Percentiles rank a stretch among this genome's conserved stretches.
phyloP scores from a whole-genome alignment of 2,888 invertebrate species.

The Cheilosia pagana region DNA sequence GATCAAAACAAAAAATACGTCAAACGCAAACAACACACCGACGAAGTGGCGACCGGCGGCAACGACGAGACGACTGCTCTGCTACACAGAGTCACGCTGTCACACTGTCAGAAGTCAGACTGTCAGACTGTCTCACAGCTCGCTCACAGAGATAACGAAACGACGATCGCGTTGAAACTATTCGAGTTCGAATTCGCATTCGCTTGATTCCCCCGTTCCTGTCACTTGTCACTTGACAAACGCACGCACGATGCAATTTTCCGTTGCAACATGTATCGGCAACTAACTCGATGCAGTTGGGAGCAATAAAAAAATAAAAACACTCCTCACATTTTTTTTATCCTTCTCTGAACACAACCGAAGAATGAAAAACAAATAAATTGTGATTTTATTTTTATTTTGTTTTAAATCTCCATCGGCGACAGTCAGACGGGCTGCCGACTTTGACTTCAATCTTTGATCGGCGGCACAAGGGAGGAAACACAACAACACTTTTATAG shows the following conservation, averaged over 20 bases:
- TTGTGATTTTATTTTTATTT: conserved; percentile 35
- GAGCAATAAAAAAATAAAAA: conserved; percentile 15
- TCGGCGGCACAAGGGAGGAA: conserved; percentile 14
- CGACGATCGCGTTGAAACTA: neutral
- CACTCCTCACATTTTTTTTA: neutral
- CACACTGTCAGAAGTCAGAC: too few species aligned
- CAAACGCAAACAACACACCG: neutral
- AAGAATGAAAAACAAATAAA: conserved; percentile 35
- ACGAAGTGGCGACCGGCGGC: neutral
- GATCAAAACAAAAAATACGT: conserved; percentile 53
- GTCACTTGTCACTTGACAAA: neutral
- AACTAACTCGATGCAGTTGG: conserved; percentile 4
- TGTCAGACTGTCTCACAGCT: too few species aligned
- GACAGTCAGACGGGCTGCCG: conserved; percentile 60
- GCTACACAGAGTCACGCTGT: neutral
- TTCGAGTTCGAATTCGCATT: too few species aligned
- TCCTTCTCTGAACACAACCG: neutral
- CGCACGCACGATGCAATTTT: conserved; percentile 11
- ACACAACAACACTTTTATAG: conserved; percentile 24
- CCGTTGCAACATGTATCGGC: conserved; percentile 30
- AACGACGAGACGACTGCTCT: neutral
- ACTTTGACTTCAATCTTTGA: conserved; percentile 57
- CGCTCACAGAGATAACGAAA: neutral
- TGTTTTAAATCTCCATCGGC: conserved; percentile 42
- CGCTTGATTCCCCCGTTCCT: conserved; percentile 9